Conservation (phyloP, 2,113 vertebrate species). For the Phalacrocorax brasilianus region DNA sequence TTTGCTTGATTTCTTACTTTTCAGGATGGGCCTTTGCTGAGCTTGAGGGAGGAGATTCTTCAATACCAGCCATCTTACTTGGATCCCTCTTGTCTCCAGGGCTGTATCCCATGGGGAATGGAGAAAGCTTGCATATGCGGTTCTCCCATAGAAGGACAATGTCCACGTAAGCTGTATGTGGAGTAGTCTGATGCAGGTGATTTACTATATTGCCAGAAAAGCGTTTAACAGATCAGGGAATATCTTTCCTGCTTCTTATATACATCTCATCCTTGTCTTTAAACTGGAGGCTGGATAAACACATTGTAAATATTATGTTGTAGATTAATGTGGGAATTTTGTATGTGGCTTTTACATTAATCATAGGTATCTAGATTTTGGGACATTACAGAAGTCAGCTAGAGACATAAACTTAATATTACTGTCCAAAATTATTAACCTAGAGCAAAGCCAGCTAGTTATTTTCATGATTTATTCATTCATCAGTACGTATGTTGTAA, state of each 20-base stretch:
- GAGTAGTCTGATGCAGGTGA: background rate
- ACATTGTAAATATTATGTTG: background rate
- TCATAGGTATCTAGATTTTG: background rate
- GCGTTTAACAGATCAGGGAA: accelerated
- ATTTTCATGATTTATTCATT: background rate
- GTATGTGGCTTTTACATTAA: background rate
- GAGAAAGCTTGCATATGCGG: background rate
- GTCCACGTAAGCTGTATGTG: background rate
- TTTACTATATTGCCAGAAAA: background rate
- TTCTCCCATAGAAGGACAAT: background rate
- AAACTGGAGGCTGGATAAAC: background rate
- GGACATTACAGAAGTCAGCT: background rate
- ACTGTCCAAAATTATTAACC: background rate
- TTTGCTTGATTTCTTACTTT: background rate
- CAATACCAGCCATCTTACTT: background rate
- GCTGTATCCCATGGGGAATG: background rate
- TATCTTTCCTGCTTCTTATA: background rate
- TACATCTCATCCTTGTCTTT: background rate
- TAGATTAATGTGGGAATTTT: background rate
- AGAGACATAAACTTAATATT: background rate
- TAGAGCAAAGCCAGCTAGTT: background rate
- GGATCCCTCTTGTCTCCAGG: no score
- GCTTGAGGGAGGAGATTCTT: background rate
- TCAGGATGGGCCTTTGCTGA: background rate
- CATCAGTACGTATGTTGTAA: background rate